Conservation (phyloP, 2,113 vertebrate genomes). For the Tragelaphus buxtoni region DNA sequence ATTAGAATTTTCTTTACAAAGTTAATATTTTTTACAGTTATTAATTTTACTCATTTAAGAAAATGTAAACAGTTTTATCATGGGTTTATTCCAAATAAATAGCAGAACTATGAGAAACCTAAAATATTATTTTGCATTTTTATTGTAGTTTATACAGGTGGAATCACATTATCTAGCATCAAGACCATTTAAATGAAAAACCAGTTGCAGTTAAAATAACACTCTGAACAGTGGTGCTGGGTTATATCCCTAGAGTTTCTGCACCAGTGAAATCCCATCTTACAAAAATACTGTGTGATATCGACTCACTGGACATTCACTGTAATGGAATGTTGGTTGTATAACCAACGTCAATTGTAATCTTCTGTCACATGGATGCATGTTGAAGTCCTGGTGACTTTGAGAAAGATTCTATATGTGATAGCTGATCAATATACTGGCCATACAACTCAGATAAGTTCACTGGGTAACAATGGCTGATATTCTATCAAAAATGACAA, state of each 20-base stretch:
- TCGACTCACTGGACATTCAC: not conserved
- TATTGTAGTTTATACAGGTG: not conserved
- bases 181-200: constrained; percentile 42
- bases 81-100: not conserved
- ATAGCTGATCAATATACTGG: not conserved
- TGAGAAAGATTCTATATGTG: not conserved
- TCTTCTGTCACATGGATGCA: not conserved
- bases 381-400: constrained; percentile 18
- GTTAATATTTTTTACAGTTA: not conserved
- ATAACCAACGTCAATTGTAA: not conserved
- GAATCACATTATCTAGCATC: not conserved
- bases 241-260: constrained; percentile 12
- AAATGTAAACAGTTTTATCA: not conserved
- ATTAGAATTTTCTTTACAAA: not conserved
- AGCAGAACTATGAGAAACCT: not conserved
- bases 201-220: not conserved
- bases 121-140: not conserved
- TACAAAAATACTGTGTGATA: constrained; percentile 31
- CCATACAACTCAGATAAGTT: not conserved
- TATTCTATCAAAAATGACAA: not conserved
- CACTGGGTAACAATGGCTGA: not conserved
- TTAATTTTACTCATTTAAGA: constrained; percentile 19
- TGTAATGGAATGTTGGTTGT: constrained; percentile 36
- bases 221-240: not conserved
- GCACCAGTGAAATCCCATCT: constrained; percentile 48